These are phyloP conservation scores for Sarcophaga variegata DNA, from an alignment of 2,888 invertebrate species.

Conservation along the genomic window DNA sequence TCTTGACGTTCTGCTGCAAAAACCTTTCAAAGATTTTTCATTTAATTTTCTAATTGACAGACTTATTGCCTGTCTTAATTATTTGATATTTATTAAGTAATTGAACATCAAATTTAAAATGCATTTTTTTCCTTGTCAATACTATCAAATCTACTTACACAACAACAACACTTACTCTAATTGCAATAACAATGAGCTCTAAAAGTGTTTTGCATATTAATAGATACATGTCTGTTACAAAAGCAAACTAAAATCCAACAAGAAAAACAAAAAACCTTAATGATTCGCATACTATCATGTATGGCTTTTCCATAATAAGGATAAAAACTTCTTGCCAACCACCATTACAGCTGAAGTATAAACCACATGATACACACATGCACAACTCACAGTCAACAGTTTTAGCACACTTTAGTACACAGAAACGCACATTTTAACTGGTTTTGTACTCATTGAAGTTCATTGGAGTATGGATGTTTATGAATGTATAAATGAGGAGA, in stretches of 20 bases:
- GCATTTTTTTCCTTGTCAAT: neutral
- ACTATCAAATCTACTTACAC: slow-evolving; percentile 29
- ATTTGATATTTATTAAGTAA: slow-evolving; percentile 9
- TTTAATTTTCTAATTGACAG: too few relatives aligned
- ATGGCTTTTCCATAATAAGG: slow-evolving; percentile 27
- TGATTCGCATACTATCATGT: slow-evolving; percentile 43
- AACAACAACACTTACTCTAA: neutral
- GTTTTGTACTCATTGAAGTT: too few relatives aligned
- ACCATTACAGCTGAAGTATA: too few relatives aligned
- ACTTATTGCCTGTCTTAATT: neutral
- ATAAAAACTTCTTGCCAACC: neutral
- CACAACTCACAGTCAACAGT: neutral
- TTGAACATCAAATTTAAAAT: neutral
- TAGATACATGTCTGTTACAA: too few relatives aligned
- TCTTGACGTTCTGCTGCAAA: too few relatives aligned
- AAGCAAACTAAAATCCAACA: too few relatives aligned
- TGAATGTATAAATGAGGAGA: too few relatives aligned
- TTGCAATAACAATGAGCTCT: neutral
- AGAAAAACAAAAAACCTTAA: slow-evolving; percentile 39
- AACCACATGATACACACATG: neutral
- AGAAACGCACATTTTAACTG: too few relatives aligned
- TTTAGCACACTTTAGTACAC: too few relatives aligned
- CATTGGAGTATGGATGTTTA: too few relatives aligned
- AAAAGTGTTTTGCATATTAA: slow-evolving; percentile 46
- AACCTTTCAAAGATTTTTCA: too few relatives aligned